A percentile compares a stretch with the other conserved stretches of the same genome.
phyloP scores from a whole-genome alignment of 2,888 invertebrate species.

The Diadegma fenestrale region DNA sequence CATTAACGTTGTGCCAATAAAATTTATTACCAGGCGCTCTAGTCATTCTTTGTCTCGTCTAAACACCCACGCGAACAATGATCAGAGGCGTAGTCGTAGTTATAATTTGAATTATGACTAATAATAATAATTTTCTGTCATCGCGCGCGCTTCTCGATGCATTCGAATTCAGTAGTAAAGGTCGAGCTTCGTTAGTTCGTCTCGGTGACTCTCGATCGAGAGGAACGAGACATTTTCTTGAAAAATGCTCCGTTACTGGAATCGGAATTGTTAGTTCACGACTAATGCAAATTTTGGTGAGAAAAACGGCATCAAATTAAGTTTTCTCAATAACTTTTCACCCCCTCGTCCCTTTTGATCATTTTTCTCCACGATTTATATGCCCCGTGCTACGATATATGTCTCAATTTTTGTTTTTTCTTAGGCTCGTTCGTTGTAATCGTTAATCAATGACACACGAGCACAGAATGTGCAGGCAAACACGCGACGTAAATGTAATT shows the following conservation, averaged over 20 bases:
- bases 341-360: neutral
- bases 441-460: neutral
- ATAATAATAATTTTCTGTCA: neutral
- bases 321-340: neutral
- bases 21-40: neutral
- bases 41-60: neutral
- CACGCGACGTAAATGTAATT: neutral
- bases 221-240: neutral
- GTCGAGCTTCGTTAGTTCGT: neutral
- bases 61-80: neutral
- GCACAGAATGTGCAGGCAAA: neutral
- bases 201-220: neutral
- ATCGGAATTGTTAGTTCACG: neutral
- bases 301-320: neutral
- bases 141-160: neutral
- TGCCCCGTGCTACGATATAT: too few species aligned
- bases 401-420: neutral
- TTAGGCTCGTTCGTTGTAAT: neutral
- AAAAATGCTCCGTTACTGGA: neutral
- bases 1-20: neutral
- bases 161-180: constrained; percentile 6
- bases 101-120: constrained; percentile 5
- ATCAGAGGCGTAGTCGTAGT: neutral
- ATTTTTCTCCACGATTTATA: neutral
- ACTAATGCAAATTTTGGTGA: neutral